phyloP scores from a whole-genome alignment of 2,797 vertebrate genomes.

The Chloroceryle amazona region DNA sequence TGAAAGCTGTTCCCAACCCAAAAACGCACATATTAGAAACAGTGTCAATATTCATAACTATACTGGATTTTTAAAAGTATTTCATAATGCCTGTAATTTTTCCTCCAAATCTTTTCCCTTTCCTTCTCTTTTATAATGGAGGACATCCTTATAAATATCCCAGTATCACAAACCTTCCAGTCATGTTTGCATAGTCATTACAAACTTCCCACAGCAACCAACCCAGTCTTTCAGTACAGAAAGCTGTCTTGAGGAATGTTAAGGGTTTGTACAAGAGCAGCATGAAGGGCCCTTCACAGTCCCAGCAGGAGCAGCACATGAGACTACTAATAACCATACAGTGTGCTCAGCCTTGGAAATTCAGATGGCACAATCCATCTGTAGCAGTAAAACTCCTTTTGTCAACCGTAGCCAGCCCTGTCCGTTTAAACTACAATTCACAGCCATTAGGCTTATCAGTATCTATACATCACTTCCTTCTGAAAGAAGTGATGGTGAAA shows the following conservation, averaged over 20 bases:
- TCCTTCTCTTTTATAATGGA: background rate
- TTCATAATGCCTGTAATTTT: background rate
- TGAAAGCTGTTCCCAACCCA: background rate
- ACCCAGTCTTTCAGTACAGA: background rate
- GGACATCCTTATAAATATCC: background rate
- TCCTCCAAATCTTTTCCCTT: background rate
- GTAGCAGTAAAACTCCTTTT: background rate
- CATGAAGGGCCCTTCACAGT: fast-evolving
- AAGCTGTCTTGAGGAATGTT: background rate
- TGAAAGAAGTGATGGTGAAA: background rate
- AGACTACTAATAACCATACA: background rate
- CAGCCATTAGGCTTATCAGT: background rate
- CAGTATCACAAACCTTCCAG: background rate
- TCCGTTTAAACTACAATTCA: background rate
- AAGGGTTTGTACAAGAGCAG: background rate
- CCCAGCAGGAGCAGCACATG: background rate
- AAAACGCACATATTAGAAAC: background rate
- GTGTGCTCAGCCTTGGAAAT: background rate
- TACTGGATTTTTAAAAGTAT: background rate
- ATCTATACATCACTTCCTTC: background rate
- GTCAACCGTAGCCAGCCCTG: background rate
- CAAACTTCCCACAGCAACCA: background rate
- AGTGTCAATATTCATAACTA: background rate
- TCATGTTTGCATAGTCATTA: fast-evolving
- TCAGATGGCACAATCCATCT: background rate